Evolutionary conservation across 2,797 vertebrate species (phyloP).

Genomic region (Chaenodraco wilsoni): DNA sequence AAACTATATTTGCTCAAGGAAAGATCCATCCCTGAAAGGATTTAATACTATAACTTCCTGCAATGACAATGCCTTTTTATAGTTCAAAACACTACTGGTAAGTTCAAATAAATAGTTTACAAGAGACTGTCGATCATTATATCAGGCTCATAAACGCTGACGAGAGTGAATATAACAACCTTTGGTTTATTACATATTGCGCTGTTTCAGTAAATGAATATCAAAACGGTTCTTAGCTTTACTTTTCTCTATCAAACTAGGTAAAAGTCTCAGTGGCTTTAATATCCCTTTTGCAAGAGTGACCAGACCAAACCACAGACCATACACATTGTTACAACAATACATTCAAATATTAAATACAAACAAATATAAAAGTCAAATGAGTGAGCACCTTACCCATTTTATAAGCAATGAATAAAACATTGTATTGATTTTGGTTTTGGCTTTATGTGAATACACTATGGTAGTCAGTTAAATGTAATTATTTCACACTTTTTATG

Average conservation of each 20-base stretch:
- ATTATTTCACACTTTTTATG: not conserved
- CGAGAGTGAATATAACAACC: not conserved
- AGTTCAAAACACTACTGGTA: not conserved
- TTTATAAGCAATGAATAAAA: too few relatives aligned
- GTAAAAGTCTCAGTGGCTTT: too few relatives aligned
- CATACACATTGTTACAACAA: too few relatives aligned
- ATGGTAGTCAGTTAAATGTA: too few relatives aligned
- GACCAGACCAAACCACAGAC: too few relatives aligned
- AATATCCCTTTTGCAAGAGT: too few relatives aligned
- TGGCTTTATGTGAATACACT: not conserved
- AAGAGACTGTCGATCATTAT: not conserved
- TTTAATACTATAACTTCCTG: not conserved
- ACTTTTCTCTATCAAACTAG: too few relatives aligned
- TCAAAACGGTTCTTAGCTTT: too few relatives aligned
- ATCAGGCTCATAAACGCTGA: not conserved
- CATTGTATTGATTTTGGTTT: not conserved
- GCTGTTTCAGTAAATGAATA: not conserved
- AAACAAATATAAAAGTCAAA: too few relatives aligned
- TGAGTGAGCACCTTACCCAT: too few relatives aligned
- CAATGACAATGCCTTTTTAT: not conserved
- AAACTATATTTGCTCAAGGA: not conserved
- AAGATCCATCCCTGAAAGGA: not conserved
- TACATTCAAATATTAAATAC: too few relatives aligned
- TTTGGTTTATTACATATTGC: constrained; percentile 2
- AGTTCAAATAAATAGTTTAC: not conserved